These are phyloP conservation scores for Bucco capensis DNA, from an alignment of 2,113 vertebrate species.

Conservation along the genomic window DNA sequence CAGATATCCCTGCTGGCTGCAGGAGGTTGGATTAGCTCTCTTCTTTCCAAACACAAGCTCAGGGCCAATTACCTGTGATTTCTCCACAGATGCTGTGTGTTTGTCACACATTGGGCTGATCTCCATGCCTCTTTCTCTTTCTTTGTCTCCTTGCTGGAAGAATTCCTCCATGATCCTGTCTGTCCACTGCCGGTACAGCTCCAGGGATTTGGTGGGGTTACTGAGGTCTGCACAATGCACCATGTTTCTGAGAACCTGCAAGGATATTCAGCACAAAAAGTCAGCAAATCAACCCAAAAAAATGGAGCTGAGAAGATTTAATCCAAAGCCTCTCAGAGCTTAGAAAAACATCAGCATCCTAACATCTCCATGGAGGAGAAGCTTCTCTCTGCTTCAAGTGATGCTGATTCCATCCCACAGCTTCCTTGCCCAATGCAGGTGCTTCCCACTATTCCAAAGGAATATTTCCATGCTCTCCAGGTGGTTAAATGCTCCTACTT, in stretches of 20 bases:
- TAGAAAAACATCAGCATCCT: background rate
- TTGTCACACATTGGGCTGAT: constrained; percentile 99
- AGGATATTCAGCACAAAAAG: background rate
- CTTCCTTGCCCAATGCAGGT: background rate
- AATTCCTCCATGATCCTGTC: constrained; percentile 99
- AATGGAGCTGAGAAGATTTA: too few relatives aligned
- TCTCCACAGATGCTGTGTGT: constrained; percentile 95
- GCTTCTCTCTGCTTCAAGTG: background rate
- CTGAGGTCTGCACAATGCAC: constrained; percentile 97
- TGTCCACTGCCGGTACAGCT: constrained; percentile 95
- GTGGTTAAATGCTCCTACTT: background rate
- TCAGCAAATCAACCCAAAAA: too few relatives aligned
- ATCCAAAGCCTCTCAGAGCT: too few relatives aligned
- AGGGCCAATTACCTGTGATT: constrained; percentile 85
- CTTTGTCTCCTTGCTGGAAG: constrained; percentile 97
- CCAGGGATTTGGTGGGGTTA: constrained; percentile 96
- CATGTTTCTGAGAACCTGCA: constrained; percentile 96
- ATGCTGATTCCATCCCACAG: background rate
- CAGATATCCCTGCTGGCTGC: too few relatives aligned
- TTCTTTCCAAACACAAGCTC: too few relatives aligned
- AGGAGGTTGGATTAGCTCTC: too few relatives aligned
- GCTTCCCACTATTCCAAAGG: background rate
- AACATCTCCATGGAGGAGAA: background rate
- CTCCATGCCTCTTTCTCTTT: constrained; percentile 94
- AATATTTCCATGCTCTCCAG: background rate